These are phyloP conservation scores for Pristionchus entomophagus DNA, from an alignment of 2,888 invertebrate genomes.

Conservation along the genomic window DNA sequence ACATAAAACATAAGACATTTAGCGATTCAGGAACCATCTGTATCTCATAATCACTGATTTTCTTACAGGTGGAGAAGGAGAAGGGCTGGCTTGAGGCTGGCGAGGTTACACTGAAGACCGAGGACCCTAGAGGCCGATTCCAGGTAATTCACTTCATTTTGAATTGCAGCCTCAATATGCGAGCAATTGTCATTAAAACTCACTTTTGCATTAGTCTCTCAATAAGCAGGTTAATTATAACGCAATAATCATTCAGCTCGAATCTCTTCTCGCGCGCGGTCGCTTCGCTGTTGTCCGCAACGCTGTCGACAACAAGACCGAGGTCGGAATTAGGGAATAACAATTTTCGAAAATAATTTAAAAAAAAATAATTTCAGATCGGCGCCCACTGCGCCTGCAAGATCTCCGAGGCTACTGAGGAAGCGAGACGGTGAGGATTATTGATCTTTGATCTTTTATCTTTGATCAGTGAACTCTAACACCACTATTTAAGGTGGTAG, in stretches of 20 bases:
- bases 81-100: slow-evolving; percentile 48
- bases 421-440: slow-evolving; percentile 10
- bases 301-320: slow-evolving; percentile 83
- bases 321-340: slow-evolving; percentile 59
- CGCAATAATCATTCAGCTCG: slow-evolving; percentile 42
- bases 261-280: slow-evolving; percentile 82
- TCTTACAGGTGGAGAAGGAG: slow-evolving; percentile 46
- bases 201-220: too few relatives aligned
- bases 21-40: too few relatives aligned
- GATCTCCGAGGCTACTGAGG: slow-evolving; percentile 41
- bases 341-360: not conserved
- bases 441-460: too few relatives aligned
- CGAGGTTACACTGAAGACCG: slow-evolving; percentile 50
- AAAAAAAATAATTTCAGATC: slow-evolving; percentile 30
- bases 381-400: slow-evolving; percentile 45
- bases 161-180: slow-evolving; percentile 42
- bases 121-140: slow-evolving; percentile 59
- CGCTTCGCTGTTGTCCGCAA: slow-evolving; percentile 88
- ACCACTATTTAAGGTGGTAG: too few relatives aligned
- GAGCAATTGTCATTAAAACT: too few relatives aligned
- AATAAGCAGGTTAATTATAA: too few relatives aligned
- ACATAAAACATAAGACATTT: too few relatives aligned
- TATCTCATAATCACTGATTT: not conserved
- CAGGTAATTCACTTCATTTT: slow-evolving; percentile 58
- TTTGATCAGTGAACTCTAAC: too few relatives aligned